phyloP scores from a whole-genome alignment of 1,140 invertebrate genomes.

The Muscidifurax raptorellus region DNA sequence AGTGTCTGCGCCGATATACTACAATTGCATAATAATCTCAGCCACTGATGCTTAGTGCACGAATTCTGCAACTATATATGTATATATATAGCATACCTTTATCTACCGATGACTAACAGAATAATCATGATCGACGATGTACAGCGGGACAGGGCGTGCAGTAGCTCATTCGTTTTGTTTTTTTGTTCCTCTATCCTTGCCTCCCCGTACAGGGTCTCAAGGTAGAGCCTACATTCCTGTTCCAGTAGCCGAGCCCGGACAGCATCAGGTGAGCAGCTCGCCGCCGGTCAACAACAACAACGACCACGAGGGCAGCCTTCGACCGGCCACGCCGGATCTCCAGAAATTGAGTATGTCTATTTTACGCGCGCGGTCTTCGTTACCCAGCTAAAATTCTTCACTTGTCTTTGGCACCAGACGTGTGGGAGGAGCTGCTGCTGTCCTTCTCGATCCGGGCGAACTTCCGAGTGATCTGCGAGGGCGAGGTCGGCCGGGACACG shows the following conservation, averaged over 20 bases:
- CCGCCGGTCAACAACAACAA: constrained; percentile 76
- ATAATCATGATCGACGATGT: neutral
- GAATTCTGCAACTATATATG: neutral
- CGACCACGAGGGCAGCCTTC: constrained; percentile 78
- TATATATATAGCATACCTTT: no score
- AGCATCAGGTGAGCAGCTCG: neutral
- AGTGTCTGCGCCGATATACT: neutral
- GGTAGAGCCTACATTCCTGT: constrained; percentile 71
- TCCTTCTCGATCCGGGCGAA: constrained; percentile 87
- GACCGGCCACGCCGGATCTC: constrained; percentile 70
- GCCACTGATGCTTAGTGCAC: no score
- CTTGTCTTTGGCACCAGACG: constrained; percentile 74
- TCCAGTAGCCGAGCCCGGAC: constrained; percentile 65
- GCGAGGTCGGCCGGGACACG: constrained; percentile 86
- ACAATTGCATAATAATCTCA: no score
- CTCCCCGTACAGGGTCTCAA: constrained; percentile 59
- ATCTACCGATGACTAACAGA: neutral
- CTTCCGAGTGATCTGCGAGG: constrained; percentile 85
- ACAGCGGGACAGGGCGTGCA: neutral
- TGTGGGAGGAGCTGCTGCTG: constrained; percentile 83
- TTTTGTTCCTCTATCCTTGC: constrained; percentile 15
- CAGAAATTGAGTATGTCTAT: constrained; percentile 68
- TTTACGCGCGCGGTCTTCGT: no score
- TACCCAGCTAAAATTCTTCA: neutral
- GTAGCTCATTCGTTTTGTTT: constrained; percentile 18